Evolutionary conservation across 2,797 vertebrate species (phyloP).

Genomic region (Lepidocolaptes lacrymiger): DNA sequence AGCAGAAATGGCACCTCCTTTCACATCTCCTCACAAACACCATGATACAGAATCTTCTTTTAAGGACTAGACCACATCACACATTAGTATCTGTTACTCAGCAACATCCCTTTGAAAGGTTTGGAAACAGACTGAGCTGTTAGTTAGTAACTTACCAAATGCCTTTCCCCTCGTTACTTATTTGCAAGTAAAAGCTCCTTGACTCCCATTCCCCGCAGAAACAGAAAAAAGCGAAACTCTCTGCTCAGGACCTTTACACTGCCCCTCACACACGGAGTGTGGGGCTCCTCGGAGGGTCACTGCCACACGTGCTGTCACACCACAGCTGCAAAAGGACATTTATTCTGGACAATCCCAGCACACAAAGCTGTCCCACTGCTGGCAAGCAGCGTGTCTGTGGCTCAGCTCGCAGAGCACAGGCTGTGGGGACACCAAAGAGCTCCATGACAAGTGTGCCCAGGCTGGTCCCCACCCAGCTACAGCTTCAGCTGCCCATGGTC

Average conservation of each 20-base stretch:
- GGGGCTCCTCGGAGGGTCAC: background rate
- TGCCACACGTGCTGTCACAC: background rate
- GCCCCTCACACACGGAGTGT: rapidly evolving
- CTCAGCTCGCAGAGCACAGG: background rate
- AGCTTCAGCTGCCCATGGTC: background rate
- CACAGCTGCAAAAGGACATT: background rate
- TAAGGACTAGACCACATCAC: background rate
- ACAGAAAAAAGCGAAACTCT: background rate
- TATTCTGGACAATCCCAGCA: background rate
- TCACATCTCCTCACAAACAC: background rate
- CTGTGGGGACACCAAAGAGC: background rate
- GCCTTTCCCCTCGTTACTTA: background rate
- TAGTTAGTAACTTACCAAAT: background rate
- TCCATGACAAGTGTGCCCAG: background rate
- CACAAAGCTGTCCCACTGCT: background rate
- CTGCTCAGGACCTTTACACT: rapidly evolving
- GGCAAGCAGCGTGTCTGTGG: rapidly evolving
- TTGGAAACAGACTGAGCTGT: background rate
- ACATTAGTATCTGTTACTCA: background rate
- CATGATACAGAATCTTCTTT: rapidly evolving
- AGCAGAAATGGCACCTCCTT: background rate
- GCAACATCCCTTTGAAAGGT: background rate
- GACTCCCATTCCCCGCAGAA: background rate
- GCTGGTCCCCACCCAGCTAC: background rate
- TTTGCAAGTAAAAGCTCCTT: background rate